phyloP scores from a whole-genome alignment of 2,113 vertebrate genomes.

The Callospermophilus lateralis region DNA sequence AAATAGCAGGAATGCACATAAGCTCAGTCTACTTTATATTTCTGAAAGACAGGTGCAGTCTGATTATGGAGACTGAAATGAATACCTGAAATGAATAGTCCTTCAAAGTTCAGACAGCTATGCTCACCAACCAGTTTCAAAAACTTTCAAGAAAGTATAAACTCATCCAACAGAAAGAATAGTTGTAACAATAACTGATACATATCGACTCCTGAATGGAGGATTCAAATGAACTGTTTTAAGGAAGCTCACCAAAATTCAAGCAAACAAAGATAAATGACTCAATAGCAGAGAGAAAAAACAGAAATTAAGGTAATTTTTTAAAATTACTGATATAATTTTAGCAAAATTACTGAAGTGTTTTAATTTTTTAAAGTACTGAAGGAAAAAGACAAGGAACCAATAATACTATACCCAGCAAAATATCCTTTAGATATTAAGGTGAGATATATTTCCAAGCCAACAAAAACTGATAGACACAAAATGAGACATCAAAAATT shows the following conservation, averaged over 20 bases:
- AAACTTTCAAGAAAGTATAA: background rate
- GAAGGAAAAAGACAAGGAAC: background rate
- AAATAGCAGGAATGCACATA: background rate
- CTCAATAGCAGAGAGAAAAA: background rate
- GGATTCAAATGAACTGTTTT: background rate
- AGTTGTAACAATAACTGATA: background rate
- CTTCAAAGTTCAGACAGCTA: background rate
- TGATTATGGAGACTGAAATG: background rate
- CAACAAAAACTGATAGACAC: background rate
- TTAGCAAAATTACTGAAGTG: background rate
- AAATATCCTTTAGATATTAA: background rate
- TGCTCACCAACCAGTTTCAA: background rate
- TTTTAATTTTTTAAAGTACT: background rate
- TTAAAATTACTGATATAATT: too few species aligned
- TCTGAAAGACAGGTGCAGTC: background rate
- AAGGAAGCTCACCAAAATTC: background rate
- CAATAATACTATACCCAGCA: background rate
- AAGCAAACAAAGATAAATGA: background rate
- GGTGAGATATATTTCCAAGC: background rate
- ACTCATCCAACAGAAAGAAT: background rate
- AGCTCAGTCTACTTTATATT: background rate
- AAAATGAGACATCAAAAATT: background rate
- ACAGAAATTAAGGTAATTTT: background rate
- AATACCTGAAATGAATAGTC: too few species aligned
- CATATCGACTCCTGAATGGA: background rate